Evolutionary conservation across 2,888 invertebrate genomes (phyloP).

Genomic region (Drosophila antonietae): DNA sequence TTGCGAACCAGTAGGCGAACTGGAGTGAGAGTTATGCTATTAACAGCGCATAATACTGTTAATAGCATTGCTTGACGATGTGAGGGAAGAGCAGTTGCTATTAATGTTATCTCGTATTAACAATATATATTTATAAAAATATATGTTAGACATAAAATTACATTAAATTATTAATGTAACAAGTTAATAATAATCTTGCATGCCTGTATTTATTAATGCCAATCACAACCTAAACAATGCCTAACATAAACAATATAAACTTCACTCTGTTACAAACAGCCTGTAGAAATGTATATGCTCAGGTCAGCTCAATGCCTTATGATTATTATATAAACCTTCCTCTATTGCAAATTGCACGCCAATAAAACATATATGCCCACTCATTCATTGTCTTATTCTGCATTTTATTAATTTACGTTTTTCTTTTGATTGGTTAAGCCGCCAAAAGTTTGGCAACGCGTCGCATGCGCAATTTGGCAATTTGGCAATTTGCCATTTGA

Average conservation of each 20-base stretch:
- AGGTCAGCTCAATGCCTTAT: not conserved
- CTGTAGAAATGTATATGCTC: not conserved
- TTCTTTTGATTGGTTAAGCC: constrained; percentile 1
- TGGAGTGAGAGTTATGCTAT: no score
- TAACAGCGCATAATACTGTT: no score
- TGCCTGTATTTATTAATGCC: no score
- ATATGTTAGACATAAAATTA: no score
- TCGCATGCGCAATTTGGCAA: constrained; percentile 58
- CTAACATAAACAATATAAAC: not conserved
- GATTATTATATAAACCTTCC: not conserved
- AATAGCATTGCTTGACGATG: no score
- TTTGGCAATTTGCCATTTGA: constrained; percentile 40
- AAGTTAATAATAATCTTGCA: no score
- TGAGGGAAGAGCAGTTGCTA: no score
- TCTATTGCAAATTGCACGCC: not conserved
- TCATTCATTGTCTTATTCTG: not conserved
- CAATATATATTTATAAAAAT: no score
- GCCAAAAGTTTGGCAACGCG: constrained; percentile 62
- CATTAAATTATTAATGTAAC: no score
- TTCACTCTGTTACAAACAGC: not conserved
- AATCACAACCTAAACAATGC: no score
- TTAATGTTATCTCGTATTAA: no score
- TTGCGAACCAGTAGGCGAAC: no score
- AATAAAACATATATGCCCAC: not conserved
- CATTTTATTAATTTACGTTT: constrained; percentile 22